Conservation (phyloP, 2,797 vertebrate species). For the Masticophis lateralis region DNA sequence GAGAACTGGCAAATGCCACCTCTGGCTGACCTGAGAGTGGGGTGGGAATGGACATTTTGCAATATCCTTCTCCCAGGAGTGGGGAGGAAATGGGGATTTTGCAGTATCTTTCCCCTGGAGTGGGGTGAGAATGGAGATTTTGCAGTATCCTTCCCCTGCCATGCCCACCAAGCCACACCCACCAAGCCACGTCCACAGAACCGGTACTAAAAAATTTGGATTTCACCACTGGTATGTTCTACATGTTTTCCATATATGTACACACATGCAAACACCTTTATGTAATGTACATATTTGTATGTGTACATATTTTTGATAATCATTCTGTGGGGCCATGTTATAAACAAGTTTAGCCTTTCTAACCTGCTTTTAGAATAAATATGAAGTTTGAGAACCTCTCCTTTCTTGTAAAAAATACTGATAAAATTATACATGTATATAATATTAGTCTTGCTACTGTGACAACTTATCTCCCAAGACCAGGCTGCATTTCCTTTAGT, state of each 20-base stretch:
- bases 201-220: too few relatives aligned
- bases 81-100: too few relatives aligned
- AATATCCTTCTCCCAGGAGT: too few relatives aligned
- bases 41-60: too few relatives aligned
- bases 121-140: too few relatives aligned
- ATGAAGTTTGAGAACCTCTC: background rate
- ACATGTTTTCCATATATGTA: background rate
- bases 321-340: background rate
- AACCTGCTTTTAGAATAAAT: background rate
- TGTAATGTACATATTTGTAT: background rate
- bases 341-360: background rate
- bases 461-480: background rate
- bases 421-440: background rate
- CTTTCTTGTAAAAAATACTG: background rate
- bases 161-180: too few relatives aligned
- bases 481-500: background rate
- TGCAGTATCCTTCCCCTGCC: too few relatives aligned
- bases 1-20: too few relatives aligned
- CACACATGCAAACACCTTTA: background rate
- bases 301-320: background rate
- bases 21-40: too few relatives aligned
- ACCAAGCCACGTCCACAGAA: too few relatives aligned
- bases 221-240: background rate
- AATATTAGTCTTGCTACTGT: background rate
- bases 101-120: too few relatives aligned